These are phyloP conservation scores for Accipiter cooperii DNA, from an alignment of 2,113 vertebrate species.

Conservation along the genomic window DNA sequence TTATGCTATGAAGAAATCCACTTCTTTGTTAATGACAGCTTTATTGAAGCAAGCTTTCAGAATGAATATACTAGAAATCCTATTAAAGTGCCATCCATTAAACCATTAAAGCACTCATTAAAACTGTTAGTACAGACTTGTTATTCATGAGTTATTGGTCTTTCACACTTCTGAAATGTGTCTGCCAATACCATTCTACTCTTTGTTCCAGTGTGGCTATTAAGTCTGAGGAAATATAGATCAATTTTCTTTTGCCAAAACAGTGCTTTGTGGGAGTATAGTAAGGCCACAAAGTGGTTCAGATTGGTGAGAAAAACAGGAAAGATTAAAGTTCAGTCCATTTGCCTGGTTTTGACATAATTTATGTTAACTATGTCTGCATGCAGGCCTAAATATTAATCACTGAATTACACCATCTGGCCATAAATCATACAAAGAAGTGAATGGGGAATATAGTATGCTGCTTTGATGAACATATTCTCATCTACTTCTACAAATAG, in stretches of 20 bases:
- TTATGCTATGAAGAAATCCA: constrained; percentile 11
- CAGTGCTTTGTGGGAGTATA: not conserved
- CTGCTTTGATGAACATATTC: not conserved
- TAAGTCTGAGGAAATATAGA: constrained; percentile 28
- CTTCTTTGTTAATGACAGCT: constrained; percentile 61
- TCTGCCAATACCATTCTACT: constrained; percentile 55
- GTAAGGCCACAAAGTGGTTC: not conserved
- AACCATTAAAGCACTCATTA: constrained; percentile 72
- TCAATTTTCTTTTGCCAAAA: constrained; percentile 23
- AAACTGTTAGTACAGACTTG: constrained; percentile 64
- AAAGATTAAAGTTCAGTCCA: constrained; percentile 9
- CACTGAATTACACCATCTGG: constrained; percentile 18
- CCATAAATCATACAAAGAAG: not conserved
- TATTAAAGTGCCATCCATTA: constrained; percentile 70
- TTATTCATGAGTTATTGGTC: constrained; percentile 69
- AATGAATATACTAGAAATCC: constrained; percentile 68
- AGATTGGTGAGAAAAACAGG: not conserved
- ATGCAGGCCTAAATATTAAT: constrained; percentile 29
- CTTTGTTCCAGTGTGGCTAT: constrained; percentile 28
- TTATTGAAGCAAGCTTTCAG: constrained; percentile 66
- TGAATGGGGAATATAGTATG: not conserved
- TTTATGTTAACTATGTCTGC: constrained; percentile 2
- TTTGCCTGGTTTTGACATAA: constrained; percentile 17
- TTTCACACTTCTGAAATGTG: constrained; percentile 52
- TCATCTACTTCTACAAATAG: not conserved